Conservation (phyloP, 2,113 vertebrate species). For the Scolopax mira region DNA sequence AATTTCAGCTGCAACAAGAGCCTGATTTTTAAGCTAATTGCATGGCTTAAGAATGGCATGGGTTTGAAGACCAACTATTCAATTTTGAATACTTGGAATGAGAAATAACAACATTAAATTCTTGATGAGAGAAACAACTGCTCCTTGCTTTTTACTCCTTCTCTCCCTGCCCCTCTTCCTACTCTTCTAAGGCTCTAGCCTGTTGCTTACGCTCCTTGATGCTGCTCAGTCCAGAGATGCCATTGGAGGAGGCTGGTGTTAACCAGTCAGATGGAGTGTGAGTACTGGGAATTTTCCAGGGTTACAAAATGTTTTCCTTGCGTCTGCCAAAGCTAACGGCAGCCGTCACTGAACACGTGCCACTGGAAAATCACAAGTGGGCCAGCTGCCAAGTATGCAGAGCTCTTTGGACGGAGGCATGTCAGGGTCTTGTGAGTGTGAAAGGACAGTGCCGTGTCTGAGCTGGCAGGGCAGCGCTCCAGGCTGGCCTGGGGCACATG, state of each 20-base stretch:
- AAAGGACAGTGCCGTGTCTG: neutral
- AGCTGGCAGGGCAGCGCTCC: neutral
- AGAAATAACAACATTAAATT: neutral
- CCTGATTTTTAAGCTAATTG: neutral
- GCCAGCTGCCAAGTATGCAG: neutral
- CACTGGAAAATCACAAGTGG: constrained; percentile 52
- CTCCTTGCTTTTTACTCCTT: neutral
- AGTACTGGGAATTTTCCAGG: constrained; percentile 47
- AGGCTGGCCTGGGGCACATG: neutral
- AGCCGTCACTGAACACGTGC: constrained; percentile 5
- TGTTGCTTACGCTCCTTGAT: neutral
- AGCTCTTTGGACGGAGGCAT: neutral
- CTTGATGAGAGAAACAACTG: neutral
- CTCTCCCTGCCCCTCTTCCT: neutral
- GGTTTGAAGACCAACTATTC: neutral
- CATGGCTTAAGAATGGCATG: neutral
- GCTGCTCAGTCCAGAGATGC: neutral
- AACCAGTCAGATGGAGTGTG: neutral
- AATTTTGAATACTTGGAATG: neutral
- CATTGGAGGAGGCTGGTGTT: neutral
- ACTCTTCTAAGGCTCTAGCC: neutral
- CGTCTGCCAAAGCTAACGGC: constrained; percentile 4
- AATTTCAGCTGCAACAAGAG: neutral
- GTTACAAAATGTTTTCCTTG: constrained; percentile 29
- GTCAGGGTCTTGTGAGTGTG: neutral